Evolutionary conservation across 2,888 invertebrate species (phyloP).

Genomic region (Agrochola litura): DNA sequence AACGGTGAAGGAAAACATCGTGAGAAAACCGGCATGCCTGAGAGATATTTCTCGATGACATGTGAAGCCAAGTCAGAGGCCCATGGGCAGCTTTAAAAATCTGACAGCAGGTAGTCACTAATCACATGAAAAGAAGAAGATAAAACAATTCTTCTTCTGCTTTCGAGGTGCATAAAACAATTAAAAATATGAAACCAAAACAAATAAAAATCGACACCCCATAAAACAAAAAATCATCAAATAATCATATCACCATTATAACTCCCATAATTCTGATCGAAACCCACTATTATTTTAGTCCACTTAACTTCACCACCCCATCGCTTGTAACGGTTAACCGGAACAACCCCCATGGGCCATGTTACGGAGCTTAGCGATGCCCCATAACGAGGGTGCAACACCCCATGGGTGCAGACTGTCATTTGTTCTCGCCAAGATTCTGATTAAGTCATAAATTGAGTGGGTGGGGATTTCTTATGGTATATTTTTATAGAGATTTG

Average conservation of each 20-base stretch:
- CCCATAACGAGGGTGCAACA: conserved; percentile 54
- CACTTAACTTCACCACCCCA: conserved; percentile 56
- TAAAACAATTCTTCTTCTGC: neutral
- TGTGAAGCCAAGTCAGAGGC: too few species aligned
- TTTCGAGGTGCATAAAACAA: too few species aligned
- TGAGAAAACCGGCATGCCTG: too few species aligned
- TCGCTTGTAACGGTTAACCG: conserved; percentile 66
- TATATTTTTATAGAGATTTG: conserved; percentile 11
- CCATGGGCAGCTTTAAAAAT: too few species aligned
- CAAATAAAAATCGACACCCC: neutral
- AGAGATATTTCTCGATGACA: too few species aligned
- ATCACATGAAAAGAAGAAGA: too few species aligned
- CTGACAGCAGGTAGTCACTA: too few species aligned
- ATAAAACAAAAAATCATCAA: conserved; percentile 13
- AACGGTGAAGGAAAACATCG: too few species aligned
- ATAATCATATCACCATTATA: conserved; percentile 47
- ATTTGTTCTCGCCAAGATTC: conserved; percentile 64
- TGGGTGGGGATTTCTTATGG: conserved; percentile 27
- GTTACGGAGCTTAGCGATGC: conserved; percentile 58
- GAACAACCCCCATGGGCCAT: conserved; percentile 66
- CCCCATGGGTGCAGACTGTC: conserved; percentile 52
- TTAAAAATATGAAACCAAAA: too few species aligned
- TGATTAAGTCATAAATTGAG: conserved; percentile 66
- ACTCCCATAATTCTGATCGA: conserved; percentile 22
- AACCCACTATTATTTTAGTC: conserved; percentile 37